These are phyloP conservation scores for Anthopleura sola DNA, from an alignment of 64 coral and sea anemone species.

Conservation along the genomic window DNA sequence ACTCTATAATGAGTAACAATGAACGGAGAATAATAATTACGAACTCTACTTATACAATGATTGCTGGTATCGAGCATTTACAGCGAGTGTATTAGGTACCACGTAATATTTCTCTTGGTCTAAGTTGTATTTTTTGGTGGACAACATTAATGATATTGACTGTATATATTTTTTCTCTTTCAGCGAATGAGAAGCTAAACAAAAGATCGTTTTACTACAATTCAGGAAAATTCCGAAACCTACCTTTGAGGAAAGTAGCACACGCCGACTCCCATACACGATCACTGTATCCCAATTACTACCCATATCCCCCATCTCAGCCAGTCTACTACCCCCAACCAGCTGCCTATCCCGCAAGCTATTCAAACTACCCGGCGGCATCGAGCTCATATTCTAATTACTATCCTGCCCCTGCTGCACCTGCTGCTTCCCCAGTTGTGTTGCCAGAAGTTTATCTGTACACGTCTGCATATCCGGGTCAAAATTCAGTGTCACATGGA, in stretches of 20 bases:
- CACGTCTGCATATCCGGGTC: not conserved
- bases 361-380: not conserved
- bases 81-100: no score
- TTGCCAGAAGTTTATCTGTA: not conserved
- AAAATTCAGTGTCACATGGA: not conserved
- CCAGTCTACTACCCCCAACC: not conserved
- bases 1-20: no score
- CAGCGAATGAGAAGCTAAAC: not conserved
- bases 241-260: not conserved
- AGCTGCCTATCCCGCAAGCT: slow-evolving; percentile 7
- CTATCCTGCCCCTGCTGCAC: not conserved
- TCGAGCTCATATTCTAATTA: slow-evolving; percentile 4
- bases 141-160: no score
- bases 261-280: not conserved
- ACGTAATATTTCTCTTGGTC: no score
- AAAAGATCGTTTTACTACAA: not conserved
- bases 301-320: not conserved
- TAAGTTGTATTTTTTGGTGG: no score
- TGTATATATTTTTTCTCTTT: not conserved
- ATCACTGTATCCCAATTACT: not conserved
- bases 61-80: no score
- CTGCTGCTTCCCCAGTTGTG: not conserved
- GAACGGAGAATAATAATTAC: no score
- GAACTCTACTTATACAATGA: no score
- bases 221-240: not conserved